Evolutionary conservation across 2,797 vertebrate species (phyloP).

Genomic region (Argentina silus): DNA sequence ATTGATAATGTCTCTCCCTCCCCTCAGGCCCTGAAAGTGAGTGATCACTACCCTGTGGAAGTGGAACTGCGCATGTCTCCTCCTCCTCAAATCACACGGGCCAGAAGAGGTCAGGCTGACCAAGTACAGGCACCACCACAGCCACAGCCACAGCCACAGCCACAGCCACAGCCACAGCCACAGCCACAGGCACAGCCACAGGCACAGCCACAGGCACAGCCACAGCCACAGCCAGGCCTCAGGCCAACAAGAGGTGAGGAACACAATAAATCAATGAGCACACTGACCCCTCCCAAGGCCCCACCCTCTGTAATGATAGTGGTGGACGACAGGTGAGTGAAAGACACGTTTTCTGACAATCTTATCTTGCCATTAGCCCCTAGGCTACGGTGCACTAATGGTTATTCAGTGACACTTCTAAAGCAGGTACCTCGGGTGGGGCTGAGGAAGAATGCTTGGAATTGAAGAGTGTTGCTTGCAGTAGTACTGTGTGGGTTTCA

Average conservation of each 20-base stretch:
- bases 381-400: too few species aligned
- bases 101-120: not conserved
- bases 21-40: slow-evolving; percentile 60
- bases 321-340: too few species aligned
- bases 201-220: too few species aligned
- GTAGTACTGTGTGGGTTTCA: not conserved
- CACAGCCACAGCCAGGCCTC: not conserved
- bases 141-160: too few species aligned
- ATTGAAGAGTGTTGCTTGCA: too few species aligned
- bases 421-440: too few species aligned
- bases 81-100: slow-evolving; percentile 20
- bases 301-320: not conserved
- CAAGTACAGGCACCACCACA: not conserved
- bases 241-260: slow-evolving; percentile 40
- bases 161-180: not conserved
- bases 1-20: not conserved
- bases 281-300: not conserved
- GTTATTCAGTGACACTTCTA: too few species aligned
- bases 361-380: not conserved
- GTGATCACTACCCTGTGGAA: slow-evolving; percentile 68
- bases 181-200: too few species aligned
- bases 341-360: not conserved
- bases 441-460: too few species aligned
- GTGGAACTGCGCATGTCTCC: slow-evolving; percentile 47
- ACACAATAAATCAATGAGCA: slow-evolving; percentile 17